Evolutionary conservation across 1,140 invertebrate species (phyloP), one percentile per base, ranked within the genome.

Genomic region (Drosophila erecta): DNA sequence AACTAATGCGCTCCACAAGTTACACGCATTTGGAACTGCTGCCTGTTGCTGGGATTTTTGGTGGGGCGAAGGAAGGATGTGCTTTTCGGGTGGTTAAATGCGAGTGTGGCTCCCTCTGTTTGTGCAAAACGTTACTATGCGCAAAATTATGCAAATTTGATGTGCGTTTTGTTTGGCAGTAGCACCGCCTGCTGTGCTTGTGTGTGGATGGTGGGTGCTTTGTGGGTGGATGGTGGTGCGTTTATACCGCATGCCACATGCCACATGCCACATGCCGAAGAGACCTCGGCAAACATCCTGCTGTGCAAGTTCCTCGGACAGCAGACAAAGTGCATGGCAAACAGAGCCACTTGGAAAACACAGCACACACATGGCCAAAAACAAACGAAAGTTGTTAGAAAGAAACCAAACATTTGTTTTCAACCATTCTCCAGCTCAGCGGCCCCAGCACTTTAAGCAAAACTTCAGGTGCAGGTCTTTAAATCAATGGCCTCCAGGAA

Each of bases 141-240:
- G 65, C 59, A 87, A 83, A 87, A 87, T 87, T 89, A 87, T 87
- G 83, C 84, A 87, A 87, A 87, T 89, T 87, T 89, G 84, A 87
- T 87, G 83, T 89, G 79, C 84, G 84, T 89, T 83, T 89, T 79
- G 83, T 75, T 85, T 66, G 81, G 83, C 65, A 56, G 66, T 70
- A 87, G 58, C 71, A 77, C 49, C 40, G n/a, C 57, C 58, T 44
- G 51, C 77, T 70, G 46, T 61, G 14, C n/a, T 8, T 15, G 43
- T 61, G 70, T 49, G 50, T 27, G 66, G 20, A n/a, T 35, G 49
- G 22, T 43, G 41, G 41, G n/a, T 41, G 2, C 41, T 51, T 60
- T 30, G 41, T 37, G 20, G 40, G 14, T 55, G 50, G 37, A 22
- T 43, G 37, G 47, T 37, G 5, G 24, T 14, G 46, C 8, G 55